These are phyloP conservation scores for Psittacula derbiana DNA, from an alignment of 2,797 vertebrate species.

Conservation along the genomic window DNA sequence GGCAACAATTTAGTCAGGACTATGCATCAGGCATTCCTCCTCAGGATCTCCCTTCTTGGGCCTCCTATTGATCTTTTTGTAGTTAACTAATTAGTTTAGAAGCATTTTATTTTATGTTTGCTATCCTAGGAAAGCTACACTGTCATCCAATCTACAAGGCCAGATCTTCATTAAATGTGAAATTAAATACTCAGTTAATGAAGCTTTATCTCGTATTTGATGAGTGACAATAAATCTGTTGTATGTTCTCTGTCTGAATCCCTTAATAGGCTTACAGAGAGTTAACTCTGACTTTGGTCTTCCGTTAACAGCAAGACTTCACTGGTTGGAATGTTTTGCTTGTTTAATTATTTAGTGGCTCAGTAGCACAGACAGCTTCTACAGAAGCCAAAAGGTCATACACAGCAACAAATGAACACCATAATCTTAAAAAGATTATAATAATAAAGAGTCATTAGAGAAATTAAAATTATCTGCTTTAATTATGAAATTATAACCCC, in stretches of 20 bases:
- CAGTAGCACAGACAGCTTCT: constrained; percentile 25
- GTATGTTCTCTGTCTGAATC: constrained; percentile 15
- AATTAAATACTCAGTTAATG: constrained; percentile 51
- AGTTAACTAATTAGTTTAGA: constrained; percentile 6
- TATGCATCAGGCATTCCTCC: background rate
- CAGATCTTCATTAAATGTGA: constrained; percentile 43
- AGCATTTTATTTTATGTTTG: background rate
- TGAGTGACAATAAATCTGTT: constrained; percentile 26
- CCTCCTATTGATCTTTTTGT: background rate
- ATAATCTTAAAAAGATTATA: constrained; percentile 79
- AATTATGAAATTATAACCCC: constrained; percentile 81
- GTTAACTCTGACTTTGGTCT: constrained; percentile 57
- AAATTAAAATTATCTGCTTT: constrained; percentile 81
- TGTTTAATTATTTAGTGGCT: constrained; percentile 71
- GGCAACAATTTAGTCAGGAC: background rate
- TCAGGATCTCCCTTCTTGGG: background rate
- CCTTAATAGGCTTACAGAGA: constrained; percentile 48
- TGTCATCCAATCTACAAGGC: background rate
- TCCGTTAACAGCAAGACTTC: constrained; percentile 58
- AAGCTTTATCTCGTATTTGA: constrained; percentile 42
- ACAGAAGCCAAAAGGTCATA: constrained; percentile 67
- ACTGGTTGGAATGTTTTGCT: constrained; percentile 17
- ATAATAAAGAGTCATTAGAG: constrained; percentile 74
- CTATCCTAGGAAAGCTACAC: background rate
- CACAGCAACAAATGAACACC: constrained; percentile 69